Evolutionary conservation across 1,140 invertebrate species (phyloP).

Genomic region (Yoshiicerus persimilis): DNA sequence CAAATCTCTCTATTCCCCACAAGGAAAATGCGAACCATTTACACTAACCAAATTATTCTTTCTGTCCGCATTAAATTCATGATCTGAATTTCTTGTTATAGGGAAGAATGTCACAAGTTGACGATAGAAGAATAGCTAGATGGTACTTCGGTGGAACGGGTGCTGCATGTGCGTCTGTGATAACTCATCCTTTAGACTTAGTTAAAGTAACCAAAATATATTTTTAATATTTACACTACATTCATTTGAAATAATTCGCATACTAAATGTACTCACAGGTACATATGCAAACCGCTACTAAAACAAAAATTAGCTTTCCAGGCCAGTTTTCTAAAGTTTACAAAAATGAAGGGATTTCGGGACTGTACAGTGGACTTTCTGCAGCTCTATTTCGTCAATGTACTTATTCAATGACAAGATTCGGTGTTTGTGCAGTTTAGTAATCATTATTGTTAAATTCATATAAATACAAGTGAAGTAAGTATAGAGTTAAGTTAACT

Average conservation of each 20-base stretch:
- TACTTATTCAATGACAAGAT: conserved; percentile 95
- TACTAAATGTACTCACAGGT: conserved; percentile 63
- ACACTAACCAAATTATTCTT: no score
- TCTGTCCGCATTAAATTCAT: no score
- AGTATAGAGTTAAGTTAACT: no score
- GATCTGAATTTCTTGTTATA: no score
- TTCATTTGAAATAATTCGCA: not conserved
- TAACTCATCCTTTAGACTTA: conserved; percentile 96
- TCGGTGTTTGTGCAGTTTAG: conserved; percentile 90
- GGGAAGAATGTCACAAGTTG: no score
- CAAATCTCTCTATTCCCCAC: no score
- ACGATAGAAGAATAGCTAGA: no score
- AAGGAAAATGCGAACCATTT: no score
- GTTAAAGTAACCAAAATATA: conserved; percentile 69
- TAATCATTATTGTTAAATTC: no score
- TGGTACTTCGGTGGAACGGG: conserved; percentile 98
- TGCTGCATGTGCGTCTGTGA: conserved; percentile 89
- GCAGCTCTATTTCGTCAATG: conserved; percentile 92
- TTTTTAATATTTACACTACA: not conserved
- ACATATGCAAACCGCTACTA: conserved; percentile 96
- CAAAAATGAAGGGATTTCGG: conserved; percentile 77
- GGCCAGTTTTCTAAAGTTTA: conserved; percentile 73
- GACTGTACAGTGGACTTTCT: conserved; percentile 94
- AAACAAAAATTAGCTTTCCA: conserved; percentile 72
- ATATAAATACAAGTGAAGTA: no score